These are phyloP conservation scores for Mya arenaria DNA, from an alignment of 1,140 invertebrate genomes.

Conservation along the genomic window DNA sequence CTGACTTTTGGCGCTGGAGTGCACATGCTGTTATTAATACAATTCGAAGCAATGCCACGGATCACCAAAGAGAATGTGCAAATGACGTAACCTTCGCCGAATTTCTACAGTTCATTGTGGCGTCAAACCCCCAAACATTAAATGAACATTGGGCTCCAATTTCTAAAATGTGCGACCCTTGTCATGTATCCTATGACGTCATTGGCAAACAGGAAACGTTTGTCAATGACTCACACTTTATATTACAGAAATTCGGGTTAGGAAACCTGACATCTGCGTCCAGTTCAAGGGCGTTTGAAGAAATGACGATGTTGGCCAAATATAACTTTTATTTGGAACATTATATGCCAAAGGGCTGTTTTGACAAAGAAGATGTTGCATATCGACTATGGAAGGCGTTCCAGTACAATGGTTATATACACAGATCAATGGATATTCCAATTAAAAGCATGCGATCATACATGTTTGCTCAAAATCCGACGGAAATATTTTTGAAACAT, in stretches of 20 bases:
- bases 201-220: constrained; percentile 38
- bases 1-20: constrained; percentile 31
- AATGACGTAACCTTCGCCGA: constrained; percentile 58
- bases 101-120: constrained; percentile 52
- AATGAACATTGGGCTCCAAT: constrained; percentile 59
- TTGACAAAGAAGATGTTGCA: constrained; percentile 32
- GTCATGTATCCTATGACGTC: constrained; percentile 19
- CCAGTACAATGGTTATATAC: constrained; percentile 47
- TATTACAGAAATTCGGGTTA: not conserved
- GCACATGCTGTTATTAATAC: constrained; percentile 14
- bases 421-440: constrained; percentile 8
- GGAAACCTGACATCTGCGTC: not conserved
- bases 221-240: not conserved
- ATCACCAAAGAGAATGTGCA: constrained; percentile 36
- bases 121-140: not conserved
- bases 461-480: not conserved
- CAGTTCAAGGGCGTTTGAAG: not conserved
- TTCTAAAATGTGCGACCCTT: constrained; percentile 49
- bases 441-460: not conserved
- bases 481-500: not conserved
- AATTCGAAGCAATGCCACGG: not conserved
- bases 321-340: constrained; percentile 39
- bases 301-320: constrained; percentile 3
- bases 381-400: constrained; percentile 30
- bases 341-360: constrained; percentile 6